Percentiles rank a stretch among this genome's conserved stretches.
Conservation (phyloP, 2,113 vertebrate species). For the Rhea pennata region DNA sequence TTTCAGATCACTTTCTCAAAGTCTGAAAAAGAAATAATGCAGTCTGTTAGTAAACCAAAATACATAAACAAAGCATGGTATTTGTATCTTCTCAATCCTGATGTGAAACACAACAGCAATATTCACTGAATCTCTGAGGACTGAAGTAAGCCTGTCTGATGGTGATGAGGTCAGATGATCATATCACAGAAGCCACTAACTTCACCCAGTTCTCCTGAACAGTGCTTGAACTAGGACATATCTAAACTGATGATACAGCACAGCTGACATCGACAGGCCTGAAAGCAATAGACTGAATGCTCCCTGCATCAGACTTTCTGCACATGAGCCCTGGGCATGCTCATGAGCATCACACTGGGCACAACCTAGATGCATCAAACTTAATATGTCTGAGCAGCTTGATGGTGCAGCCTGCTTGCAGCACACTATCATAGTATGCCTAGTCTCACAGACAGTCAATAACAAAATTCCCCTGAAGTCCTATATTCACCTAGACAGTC, state of each 20-base stretch:
- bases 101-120: background rate
- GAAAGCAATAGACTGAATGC: background rate
- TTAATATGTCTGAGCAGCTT: background rate
- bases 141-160: background rate
- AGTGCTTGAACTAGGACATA: background rate
- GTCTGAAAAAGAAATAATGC: background rate
- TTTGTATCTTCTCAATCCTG: fast-evolving
- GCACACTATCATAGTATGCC: fast-evolving
- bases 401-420: background rate
- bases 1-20: background rate
- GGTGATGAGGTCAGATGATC: background rate
- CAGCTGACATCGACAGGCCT: background rate
- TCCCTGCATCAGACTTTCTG: background rate
- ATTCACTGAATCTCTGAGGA: background rate
- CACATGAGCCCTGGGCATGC: background rate
- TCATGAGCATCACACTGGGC: background rate
- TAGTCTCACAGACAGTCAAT: background rate
- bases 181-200: fast-evolving
- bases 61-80: background rate
- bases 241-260: background rate
- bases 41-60: background rate
- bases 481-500: background rate
- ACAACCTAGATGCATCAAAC: background rate
- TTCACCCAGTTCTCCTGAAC: background rate
- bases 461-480: background rate